These are phyloP conservation scores for Antheraea assamensis DNA, from an alignment of 2,888 invertebrate genomes.

Conservation along the genomic window DNA sequence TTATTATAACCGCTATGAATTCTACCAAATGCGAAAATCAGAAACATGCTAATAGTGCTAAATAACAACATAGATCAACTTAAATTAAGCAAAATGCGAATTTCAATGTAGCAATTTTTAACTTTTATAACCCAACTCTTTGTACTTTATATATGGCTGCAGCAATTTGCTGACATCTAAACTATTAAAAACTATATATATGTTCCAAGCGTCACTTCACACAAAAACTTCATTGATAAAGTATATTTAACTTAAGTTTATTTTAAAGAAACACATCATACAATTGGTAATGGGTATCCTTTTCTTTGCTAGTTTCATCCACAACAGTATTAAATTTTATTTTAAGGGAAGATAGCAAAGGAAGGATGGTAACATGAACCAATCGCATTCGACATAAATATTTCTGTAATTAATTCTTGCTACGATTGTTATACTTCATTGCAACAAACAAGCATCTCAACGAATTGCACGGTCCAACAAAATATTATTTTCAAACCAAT, in stretches of 20 bases:
- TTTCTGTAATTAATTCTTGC: background rate
- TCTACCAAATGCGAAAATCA: conserved; percentile 2
- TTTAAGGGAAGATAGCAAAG: background rate
- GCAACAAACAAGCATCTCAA: conserved; percentile 6
- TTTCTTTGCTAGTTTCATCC: background rate
- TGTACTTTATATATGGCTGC: background rate
- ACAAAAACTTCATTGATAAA: background rate
- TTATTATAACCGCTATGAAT: conserved; percentile 6
- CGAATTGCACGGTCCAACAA: background rate
- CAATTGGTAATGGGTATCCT: background rate
- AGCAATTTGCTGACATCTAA: background rate
- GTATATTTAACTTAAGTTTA: background rate
- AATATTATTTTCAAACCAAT: conserved; percentile 3
- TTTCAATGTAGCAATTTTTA: background rate
- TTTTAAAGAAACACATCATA: background rate
- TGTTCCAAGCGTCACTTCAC: background rate
- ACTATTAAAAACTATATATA: background rate
- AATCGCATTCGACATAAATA: background rate
- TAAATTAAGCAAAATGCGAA: background rate
- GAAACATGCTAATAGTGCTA: conserved; percentile 2
- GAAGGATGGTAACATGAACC: background rate
- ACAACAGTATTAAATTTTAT: background rate
- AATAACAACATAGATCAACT: background rate
- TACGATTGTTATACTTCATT: background rate
- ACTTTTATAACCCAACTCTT: background rate